Conservation (phyloP, 2,113 vertebrate species). For the Hirundichthys speculiger region DNA sequence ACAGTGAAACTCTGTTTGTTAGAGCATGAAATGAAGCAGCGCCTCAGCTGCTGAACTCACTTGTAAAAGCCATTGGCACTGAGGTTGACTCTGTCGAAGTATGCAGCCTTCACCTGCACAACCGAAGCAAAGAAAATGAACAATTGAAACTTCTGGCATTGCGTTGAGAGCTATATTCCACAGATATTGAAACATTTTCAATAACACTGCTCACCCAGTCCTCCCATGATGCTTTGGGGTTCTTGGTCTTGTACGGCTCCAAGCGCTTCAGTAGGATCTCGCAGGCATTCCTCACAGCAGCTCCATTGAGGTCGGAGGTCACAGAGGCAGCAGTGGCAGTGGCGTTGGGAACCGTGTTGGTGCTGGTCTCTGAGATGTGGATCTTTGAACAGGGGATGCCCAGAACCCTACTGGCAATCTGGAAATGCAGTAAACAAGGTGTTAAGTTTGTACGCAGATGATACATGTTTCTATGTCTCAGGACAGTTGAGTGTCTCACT, state of each 20-base stretch:
- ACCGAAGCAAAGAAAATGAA: background rate
- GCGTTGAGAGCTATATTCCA: background rate
- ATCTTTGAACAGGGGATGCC: constrained; percentile 88
- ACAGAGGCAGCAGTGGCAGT: constrained; percentile 92
- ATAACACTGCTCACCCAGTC: constrained; percentile 89
- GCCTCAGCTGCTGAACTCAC: constrained; percentile 75
- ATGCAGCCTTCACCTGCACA: constrained; percentile 86
- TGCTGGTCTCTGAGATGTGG: constrained; percentile 94
- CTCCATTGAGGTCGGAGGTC: constrained; percentile 92
- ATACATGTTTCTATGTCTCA: background rate
- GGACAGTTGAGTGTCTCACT: too few relatives aligned
- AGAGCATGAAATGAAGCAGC: background rate
- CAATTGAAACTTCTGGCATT: background rate
- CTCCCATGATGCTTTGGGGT: constrained; percentile 89
- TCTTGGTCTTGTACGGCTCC: constrained; percentile 84
- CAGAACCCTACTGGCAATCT: constrained; percentile 91
- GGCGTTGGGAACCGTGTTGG: constrained; percentile 93
- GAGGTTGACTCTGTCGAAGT: constrained; percentile 86
- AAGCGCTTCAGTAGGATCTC: constrained; percentile 85
- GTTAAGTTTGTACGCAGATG: background rate
- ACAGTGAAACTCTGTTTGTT: background rate
- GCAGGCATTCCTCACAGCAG: constrained; percentile 89
- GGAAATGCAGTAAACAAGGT: background rate
- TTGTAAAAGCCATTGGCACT: constrained; percentile 93
- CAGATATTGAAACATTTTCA: background rate